Evolutionary conservation across 2,797 vertebrate genomes (phyloP).

Genomic region (Numenius phaeopus): DNA sequence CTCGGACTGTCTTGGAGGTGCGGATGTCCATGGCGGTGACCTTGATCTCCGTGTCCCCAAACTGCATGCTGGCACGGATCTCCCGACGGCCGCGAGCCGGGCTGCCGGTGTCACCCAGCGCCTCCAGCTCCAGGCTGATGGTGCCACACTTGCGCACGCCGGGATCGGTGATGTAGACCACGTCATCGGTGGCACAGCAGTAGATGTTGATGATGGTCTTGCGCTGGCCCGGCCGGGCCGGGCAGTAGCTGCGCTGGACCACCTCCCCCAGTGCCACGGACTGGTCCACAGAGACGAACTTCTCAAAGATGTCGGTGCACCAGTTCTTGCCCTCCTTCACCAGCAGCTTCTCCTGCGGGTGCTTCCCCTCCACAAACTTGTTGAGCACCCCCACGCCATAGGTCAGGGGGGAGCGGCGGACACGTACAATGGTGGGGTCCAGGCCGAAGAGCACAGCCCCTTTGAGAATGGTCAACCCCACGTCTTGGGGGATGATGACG

Average conservation of each 20-base stretch:
- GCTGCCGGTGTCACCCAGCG: conserved; percentile 35
- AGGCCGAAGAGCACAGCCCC: conserved; percentile 95
- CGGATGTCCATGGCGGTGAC: conserved; percentile 90
- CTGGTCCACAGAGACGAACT: conserved; percentile 93
- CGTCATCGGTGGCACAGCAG: conserved; percentile 88
- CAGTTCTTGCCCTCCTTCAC: conserved; percentile 93
- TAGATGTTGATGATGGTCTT: conserved; percentile 98
- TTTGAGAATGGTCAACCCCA: conserved; percentile 95
- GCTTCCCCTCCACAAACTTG: conserved; percentile 90
- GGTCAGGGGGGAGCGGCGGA: conserved; percentile 92
- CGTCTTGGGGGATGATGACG: conserved; percentile 94
- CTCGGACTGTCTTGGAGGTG: conserved; percentile 87
- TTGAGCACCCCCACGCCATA: conserved; percentile 95
- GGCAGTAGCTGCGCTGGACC: conserved; percentile 93
- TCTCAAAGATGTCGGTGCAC: conserved; percentile 97
- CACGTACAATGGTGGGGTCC: conserved; percentile 91
- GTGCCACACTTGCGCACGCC: conserved; percentile 93
- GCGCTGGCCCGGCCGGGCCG: conserved; percentile 88
- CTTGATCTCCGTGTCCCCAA: conserved; percentile 97
- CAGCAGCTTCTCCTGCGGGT: conserved; percentile 91
- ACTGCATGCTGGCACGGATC: conserved; percentile 95
- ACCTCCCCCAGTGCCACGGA: conserved; percentile 94
- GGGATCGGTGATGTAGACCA: conserved; percentile 90
- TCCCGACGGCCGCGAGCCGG: conserved; percentile 82
- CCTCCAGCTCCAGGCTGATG: conserved; percentile 89